A percentile compares a stretch with the other conserved stretches of the same genome.
phyloP scores from a whole-genome alignment of 2,888 invertebrate species.

The Amblyjoppa proteus region DNA sequence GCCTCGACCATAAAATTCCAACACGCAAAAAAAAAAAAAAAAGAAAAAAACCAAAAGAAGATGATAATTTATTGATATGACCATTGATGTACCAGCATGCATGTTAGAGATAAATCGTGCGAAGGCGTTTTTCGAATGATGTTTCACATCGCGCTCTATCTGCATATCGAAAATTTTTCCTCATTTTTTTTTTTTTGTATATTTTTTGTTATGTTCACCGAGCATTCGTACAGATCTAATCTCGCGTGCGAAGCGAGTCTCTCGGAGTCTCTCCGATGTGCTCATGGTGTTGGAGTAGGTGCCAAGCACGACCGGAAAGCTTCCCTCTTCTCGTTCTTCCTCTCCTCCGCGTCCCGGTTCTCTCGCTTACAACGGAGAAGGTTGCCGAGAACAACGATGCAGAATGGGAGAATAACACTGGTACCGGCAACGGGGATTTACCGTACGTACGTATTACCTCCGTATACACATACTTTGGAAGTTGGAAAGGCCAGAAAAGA shows the following conservation, averaged over 20 bases:
- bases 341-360: slow-evolving; percentile 45
- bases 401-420: slow-evolving; percentile 10
- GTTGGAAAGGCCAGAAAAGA: slow-evolving; percentile 28
- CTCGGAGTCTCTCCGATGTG: slow-evolving; percentile 16
- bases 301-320: slow-evolving; percentile 57
- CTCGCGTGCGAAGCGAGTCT: slow-evolving; percentile 53
- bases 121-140: slow-evolving; percentile 65
- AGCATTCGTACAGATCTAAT: slow-evolving; percentile 62
- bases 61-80: slow-evolving; percentile 60
- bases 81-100: slow-evolving; percentile 50
- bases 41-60: neutral
- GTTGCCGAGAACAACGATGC: neutral
- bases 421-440: slow-evolving; percentile 24
- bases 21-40: slow-evolving; percentile 1
- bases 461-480: slow-evolving; percentile 46
- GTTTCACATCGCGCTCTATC: slow-evolving; percentile 61
- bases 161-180: slow-evolving; percentile 54
- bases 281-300: slow-evolving; percentile 41
- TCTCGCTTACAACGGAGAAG: neutral
- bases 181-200: neutral
- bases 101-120: slow-evolving; percentile 57
- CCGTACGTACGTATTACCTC: slow-evolving; percentile 40
- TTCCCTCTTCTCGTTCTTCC: slow-evolving; percentile 42
- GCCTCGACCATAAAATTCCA: neutral
- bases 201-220: neutral